Conservation (phyloP, 2,888 invertebrate species). For the Anarsia innoxiella region DNA sequence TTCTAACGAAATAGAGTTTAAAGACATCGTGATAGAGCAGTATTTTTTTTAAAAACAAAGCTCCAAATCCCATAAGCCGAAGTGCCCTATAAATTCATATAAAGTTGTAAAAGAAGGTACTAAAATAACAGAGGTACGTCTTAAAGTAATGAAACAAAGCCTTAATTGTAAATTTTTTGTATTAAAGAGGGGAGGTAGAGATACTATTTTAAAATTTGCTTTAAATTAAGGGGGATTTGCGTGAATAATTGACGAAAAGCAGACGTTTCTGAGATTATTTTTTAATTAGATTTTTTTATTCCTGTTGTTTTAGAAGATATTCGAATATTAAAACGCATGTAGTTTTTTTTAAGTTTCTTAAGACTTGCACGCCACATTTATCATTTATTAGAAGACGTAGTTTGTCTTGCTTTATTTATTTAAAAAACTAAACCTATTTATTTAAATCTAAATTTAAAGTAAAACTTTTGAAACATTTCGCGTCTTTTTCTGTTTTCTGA, state of each 20-base stretch:
- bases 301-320: neutral
- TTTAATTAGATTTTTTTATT: neutral
- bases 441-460: too few species aligned
- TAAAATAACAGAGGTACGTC: conserved; percentile 48
- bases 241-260: conserved; percentile 5
- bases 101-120: conserved; percentile 40
- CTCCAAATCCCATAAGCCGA: too few species aligned
- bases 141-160: conserved; percentile 36
- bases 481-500: too few species aligned
- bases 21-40: too few species aligned
- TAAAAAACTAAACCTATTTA: too few species aligned
- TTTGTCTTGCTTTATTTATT: too few species aligned
- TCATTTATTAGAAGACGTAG: too few species aligned
- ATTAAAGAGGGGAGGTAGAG: conserved; percentile 3
- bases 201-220: conserved; percentile 11
- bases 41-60: conserved; percentile 2
- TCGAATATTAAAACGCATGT: conserved; percentile 1
- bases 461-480: too few species aligned
- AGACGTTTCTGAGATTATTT: neutral
- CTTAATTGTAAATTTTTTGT: conserved; percentile 44
- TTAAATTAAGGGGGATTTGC: conserved; percentile 3
- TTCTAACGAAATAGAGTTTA: too few species aligned
- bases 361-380: too few species aligned
- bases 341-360: too few species aligned
- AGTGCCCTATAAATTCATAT: conserved; percentile 39